Base-by-base conservation (phyloP, 2,888 invertebrate species). In the Ophioninae sp. region DNA sequence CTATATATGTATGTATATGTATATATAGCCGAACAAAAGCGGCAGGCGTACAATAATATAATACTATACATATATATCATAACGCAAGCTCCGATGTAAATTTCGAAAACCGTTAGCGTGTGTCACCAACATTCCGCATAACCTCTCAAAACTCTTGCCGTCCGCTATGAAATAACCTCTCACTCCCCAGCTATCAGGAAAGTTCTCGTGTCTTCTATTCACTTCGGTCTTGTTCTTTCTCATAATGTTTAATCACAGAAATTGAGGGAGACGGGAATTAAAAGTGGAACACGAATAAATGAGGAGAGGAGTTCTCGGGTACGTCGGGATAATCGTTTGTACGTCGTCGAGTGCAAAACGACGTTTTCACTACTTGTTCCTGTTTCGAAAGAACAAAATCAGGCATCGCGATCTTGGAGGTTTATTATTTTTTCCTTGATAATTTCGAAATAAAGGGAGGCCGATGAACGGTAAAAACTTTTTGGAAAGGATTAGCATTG, bases 1-100 rank as follows among this genome's bases (percentile, higher is more conserved):
- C 23, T 64, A 57, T 65, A 30, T 5, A 21, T 7, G 20, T 65
- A 21, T 44, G 17, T 61, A 59, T 57, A 57, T 41, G 44, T 41
- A 65, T 39, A 76, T 77, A 59, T 50, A 62, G 70, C 68, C 82
- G 77, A 56, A 56, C 67, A 72, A 78, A 78, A 83, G 82, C 82
- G 67, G 59, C 64, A 70, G 82, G 74, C 79, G 64, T 69, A 30
- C 72, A 65, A 56, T 65, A 70, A 57, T 65, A 30, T 10, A 41
- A 17, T 41, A 59, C 21, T 44, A 21, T 61, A 59, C 44, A 65
- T 61, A 44, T 41, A 65, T 57, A 77, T 78, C 62, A 30, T 69
- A 69, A 78, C 68, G 62, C 61, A 62, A 78, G 67, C 76, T 68
- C 59, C 41, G 76, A 68, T 59, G 59, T 41, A 23, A 76, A 59